Evolutionary conservation across 1,140 invertebrate species (phyloP), one percentile per base, ranked within the genome.

Genomic region (Brachionus manjavacas): DNA sequence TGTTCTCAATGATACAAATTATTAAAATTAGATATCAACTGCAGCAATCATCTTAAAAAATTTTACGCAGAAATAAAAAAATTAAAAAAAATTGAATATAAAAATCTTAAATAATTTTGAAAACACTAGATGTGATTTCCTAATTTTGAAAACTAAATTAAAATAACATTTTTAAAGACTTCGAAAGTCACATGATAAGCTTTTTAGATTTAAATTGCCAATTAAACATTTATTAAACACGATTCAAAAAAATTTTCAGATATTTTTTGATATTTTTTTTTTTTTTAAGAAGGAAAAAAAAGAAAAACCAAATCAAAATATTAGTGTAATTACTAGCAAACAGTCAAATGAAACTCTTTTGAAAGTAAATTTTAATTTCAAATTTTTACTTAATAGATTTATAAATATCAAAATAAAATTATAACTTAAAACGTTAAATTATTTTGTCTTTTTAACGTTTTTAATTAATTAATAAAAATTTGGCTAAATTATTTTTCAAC

Each of bases 321-420:
- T 43, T 49, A 25, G 20, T 25, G 20, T 76, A 25, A 76, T 76
- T 31, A 49, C 72, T 12, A 76, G 41, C 20, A 76, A 76, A 25
- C 72, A 76, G 46, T 25, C 41, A 76, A 76, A 76, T 76, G 72
- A 76, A 49, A 76, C 72, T 49, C 46, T 76, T 46, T 20, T 76
- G n/a, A 76, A 76, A 49, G 72, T 76, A 76, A 76, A 20, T 8
- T 49, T 49, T 43, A 35, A 43, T 11, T 28, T 74, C 31, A 35
- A 35, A 4, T 35, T 35, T 35, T 6, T 0, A 35, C 31, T 28
- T 23, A 74, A 70, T 31, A 14, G 20, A 43, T 74, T 46, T 46
- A 23, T 28, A 25, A 66, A 16, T 16, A 52, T n/a, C 2, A 16
- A 52, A 52, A 52, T n/a, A 52, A 52, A 14, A 14, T n/a, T 52